phyloP scores from a whole-genome alignment of 2,797 vertebrate genomes.

The Glyptemys insculpta region DNA sequence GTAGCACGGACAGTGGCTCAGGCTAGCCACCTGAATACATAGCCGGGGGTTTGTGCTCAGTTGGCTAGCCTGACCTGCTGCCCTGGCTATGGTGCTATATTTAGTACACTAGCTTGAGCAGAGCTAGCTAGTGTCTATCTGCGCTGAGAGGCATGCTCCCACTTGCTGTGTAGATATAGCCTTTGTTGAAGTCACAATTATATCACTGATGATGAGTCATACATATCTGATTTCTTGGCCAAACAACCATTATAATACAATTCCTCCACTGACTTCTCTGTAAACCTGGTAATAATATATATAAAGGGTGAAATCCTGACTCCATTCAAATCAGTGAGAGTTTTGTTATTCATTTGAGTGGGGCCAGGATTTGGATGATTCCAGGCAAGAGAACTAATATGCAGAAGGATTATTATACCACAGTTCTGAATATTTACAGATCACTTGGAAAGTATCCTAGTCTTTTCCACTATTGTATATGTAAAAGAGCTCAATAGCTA shows the following conservation, averaged over 20 bases:
- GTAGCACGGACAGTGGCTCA: background rate
- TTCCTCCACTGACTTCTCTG: background rate
- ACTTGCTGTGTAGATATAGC: background rate
- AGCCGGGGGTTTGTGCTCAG: background rate
- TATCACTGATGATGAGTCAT: background rate
- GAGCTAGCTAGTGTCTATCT: background rate
- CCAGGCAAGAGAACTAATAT: background rate
- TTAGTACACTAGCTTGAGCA: background rate
- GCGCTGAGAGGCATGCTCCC: background rate
- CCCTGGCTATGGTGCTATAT: background rate
- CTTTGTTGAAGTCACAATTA: background rate
- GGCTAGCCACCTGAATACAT: background rate
- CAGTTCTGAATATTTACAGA: background rate
- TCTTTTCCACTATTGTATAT: background rate
- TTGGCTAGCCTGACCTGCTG: background rate
- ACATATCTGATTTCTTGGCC: background rate
- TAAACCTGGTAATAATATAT: background rate
- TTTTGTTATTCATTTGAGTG: background rate
- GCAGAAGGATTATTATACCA: background rate
- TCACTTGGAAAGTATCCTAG: background rate
- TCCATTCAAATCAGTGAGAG: background rate
- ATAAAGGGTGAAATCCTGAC: background rate
- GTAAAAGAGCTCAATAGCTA: background rate
- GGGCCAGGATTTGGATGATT: background rate
- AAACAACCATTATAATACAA: background rate